Evolutionary conservation across 2,888 invertebrate genomes (phyloP).

Genomic region (Druceiella hillmani): DNA sequence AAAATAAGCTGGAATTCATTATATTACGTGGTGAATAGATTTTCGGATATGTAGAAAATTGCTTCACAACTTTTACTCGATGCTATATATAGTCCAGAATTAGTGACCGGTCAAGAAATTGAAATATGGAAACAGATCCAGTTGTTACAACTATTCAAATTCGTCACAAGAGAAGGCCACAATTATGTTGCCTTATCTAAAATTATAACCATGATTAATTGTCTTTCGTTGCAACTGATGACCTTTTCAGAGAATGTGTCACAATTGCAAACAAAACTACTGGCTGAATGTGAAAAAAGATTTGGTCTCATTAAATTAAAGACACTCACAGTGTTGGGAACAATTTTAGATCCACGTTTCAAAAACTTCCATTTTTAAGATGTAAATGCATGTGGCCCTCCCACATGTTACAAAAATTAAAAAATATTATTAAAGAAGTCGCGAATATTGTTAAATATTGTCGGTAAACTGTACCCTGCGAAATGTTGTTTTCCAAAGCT

Average conservation of each 20-base stretch:
- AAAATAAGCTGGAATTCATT: slow-evolving; percentile 12
- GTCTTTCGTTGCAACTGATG: slow-evolving; percentile 14
- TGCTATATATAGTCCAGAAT: slow-evolving; percentile 15
- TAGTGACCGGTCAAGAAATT: slow-evolving; percentile 11
- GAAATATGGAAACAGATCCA: slow-evolving; percentile 12
- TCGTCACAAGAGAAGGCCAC: slow-evolving; percentile 18
- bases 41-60: no score
- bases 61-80: slow-evolving; percentile 15
- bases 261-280: no score
- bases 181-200: slow-evolving; percentile 16
- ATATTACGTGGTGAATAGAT: slow-evolving; percentile 13
- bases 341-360: slow-evolving; percentile 17
- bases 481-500: no score
- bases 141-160: slow-evolving; percentile 16
- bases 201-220: slow-evolving; percentile 19
- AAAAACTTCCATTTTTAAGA: slow-evolving; percentile 18
- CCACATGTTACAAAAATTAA: slow-evolving; percentile 14
- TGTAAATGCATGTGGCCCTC: slow-evolving; percentile 14
- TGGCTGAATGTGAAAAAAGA: slow-evolving; percentile 15
- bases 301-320: slow-evolving; percentile 18
- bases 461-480: no score
- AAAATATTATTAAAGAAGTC: no score
- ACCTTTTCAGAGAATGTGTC: no score
- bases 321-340: slow-evolving; percentile 16
- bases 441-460: no score